Base-by-base conservation (phyloP, 2,888 invertebrate genomes). In the Scaptomyza caliginosa region DNA sequence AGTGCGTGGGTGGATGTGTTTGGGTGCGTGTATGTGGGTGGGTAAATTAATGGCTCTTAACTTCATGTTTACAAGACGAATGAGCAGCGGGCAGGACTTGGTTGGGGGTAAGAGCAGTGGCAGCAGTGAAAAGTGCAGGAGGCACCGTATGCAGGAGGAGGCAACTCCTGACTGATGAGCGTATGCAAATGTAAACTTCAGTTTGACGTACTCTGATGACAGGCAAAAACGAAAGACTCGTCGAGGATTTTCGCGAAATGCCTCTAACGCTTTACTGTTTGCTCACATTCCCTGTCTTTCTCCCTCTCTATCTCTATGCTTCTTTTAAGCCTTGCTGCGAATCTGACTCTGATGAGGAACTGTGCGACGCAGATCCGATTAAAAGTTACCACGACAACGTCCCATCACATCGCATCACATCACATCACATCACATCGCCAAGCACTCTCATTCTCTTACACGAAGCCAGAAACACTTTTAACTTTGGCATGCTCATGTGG, bases 61-160 rank as follows among this genome's bases (percentile, higher is more conserved):
- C 79, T 85, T 74, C 77, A 74, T 85, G 86, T 86, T 85, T 85
- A 85, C 84, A 86, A 86, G 84, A 81, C 77, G 86, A 78, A 85
- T 84, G 76, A 63, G 67, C 56, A 54, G 58, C 38, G 32, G 50
- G 34, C 39, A 38, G 51, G 7, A n/a, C 2, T 16, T 13, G 13
- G n/a, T 43, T 13, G 8, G 26, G 28, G 49, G 43, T 21, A 26
- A n/a, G 28, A 38, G 46, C 3, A 5, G 24, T 2, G 2, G 48
- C 7, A 19, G n/a, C 11, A 4, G 8, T 28, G 17, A 17, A 28
- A 26, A 43, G 43, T 26, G 43, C 43, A 45, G 28, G 17, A 17
- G n/a, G 17, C 7, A 32, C 16, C 38, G 26, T 54, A 39, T 49
- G 59, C 49, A 67, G 34, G 64, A 56, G 50, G 54, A 55, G 50